These are phyloP conservation scores for Hozukius guyotensis DNA, from an alignment of 2,797 vertebrate genomes.

Conservation along the genomic window DNA sequence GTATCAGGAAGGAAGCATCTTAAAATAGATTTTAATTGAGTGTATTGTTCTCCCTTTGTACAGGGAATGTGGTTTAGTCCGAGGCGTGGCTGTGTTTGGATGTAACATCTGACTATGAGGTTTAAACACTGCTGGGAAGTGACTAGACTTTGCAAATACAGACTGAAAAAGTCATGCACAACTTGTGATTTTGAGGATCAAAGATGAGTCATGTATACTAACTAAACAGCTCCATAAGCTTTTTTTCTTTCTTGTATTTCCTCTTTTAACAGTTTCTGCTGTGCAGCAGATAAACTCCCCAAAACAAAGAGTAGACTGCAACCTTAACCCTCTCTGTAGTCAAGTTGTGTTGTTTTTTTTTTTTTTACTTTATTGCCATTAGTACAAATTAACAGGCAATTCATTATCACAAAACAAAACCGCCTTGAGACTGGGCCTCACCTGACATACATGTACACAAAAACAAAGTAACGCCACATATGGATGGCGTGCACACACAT, in stretches of 20 bases:
- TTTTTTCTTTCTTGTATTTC: neutral
- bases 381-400: too few relatives aligned
- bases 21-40: accelerated
- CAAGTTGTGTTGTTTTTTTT: neutral
- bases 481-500: too few relatives aligned
- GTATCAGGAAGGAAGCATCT: accelerated
- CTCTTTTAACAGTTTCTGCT: neutral
- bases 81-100: neutral
- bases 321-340: neutral
- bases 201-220: neutral
- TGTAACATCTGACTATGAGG: neutral
- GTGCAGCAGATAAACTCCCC: neutral
- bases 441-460: too few relatives aligned
- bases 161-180: too few relatives aligned
- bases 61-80: neutral
- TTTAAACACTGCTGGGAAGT: neutral
- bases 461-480: too few relatives aligned
- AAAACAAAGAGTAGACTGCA: neutral
- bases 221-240: neutral
- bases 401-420: too few relatives aligned
- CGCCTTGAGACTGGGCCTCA: too few relatives aligned
- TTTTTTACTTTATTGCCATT: too few relatives aligned
- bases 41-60: accelerated
- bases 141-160: neutral
- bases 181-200: neutral